Evolutionary conservation across 2,113 vertebrate genomes (phyloP), one percentile per base, ranked within the genome.

Genomic region (Psittacara wagleri): DNA sequence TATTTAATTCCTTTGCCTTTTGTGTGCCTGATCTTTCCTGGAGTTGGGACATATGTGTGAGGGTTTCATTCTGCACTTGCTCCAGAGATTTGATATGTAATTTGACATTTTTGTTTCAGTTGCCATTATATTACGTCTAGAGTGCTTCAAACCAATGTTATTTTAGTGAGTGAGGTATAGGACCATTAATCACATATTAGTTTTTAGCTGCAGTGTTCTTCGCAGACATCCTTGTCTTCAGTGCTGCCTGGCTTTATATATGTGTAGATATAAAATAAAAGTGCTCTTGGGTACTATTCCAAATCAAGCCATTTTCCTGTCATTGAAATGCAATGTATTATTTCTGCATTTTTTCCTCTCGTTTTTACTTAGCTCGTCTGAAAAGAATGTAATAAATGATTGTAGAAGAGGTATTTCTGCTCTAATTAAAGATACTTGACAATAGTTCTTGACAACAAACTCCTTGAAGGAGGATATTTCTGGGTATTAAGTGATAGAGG

Each of bases 321-420:
- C 64, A 52, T 13, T 55, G 83, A 64, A 88, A 69, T 69, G 48
- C 31, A 31, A 2, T 90, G 3, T 78, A 73, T 91, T 73, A 69
- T 79, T 82, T 81, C 28, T 62, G 23, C 86, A 1, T 35, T 93
- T 78, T 92, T 62, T 28, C 67, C 44, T 88, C 44, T 69, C 79
- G 14, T 94, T 91, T 95, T 91, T 86, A 13, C 68, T 88, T 83
- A 44, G 6, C 72, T 82, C 84, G 57, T 78, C 83, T 91, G 72
- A 59, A 88, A 41, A 59, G 33, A 82, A 37, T 11, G 7, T 62
- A 82, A 69, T 49, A 64, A 69, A 55, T 68, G n/a, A 8, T n/a
- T 83, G 19, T 39, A 46, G 41, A 61, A 51, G 67, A 69, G 57
- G 35, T 37, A 6, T 64, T 91, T 54, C 62, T 95, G 63, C 28